Evolutionary conservation across 2,888 invertebrate species (phyloP).

Genomic region (Dendrolimus houi): DNA sequence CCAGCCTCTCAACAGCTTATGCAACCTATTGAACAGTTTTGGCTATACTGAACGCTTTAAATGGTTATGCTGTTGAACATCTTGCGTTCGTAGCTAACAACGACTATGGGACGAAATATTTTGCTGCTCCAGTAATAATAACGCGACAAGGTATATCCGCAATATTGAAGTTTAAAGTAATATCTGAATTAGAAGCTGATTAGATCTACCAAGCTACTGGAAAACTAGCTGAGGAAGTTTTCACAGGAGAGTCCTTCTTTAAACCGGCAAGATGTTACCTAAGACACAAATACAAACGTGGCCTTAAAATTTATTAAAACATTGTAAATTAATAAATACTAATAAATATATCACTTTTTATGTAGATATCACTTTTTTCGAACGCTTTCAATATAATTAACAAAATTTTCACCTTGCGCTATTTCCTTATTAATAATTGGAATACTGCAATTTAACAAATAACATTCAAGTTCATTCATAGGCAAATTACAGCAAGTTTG

Average conservation of each 20-base stretch:
- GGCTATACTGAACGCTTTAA: too few species aligned
- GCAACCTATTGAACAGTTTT: too few species aligned
- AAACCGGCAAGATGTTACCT: too few species aligned
- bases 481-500: constrained; percentile 28
- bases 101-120: too few species aligned
- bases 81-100: too few species aligned
- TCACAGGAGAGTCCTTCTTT: constrained; percentile 5
- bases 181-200: constrained; percentile 7
- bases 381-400: constrained; percentile 22
- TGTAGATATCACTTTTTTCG: constrained; percentile 2
- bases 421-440: constrained; percentile 38
- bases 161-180: constrained; percentile 3
- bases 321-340: constrained; percentile 16
- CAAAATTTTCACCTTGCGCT: constrained; percentile 38
- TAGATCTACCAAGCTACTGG: constrained; percentile 3
- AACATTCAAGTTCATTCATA: constrained; percentile 36
- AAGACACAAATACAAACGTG: too few species aligned
- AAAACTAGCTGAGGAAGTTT: constrained; percentile 2
- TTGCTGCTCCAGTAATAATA: too few species aligned
- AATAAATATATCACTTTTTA: constrained; percentile 1
- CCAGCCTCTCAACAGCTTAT: too few species aligned
- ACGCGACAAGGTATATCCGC: too few species aligned
- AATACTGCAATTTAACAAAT: constrained; percentile 27
- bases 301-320: constrained; percentile 16
- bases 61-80: too few species aligned